Conservation (phyloP, 30 jellyfish, hydroid and myxozoan genomes). For the Aurelia aurita complex sp. Pacific region DNA sequence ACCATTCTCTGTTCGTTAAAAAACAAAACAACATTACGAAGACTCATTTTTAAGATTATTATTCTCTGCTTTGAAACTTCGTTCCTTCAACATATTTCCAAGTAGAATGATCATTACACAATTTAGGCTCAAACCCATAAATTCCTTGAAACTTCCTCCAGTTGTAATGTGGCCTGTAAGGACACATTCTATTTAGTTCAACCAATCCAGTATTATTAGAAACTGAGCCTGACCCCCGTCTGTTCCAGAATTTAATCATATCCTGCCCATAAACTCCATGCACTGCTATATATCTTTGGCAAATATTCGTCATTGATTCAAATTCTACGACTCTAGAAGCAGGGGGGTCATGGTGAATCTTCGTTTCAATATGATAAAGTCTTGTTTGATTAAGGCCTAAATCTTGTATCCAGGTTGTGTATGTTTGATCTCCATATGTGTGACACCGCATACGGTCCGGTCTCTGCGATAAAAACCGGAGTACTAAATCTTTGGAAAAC, state of each 20-base stretch:
- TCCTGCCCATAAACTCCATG: conserved; percentile 73
- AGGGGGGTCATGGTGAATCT: conserved; percentile 81
- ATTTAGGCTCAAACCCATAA: conserved; percentile 31
- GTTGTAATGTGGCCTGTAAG: conserved; percentile 5
- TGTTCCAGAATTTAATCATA: conserved; percentile 58
- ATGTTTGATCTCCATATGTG: conserved; percentile 76
- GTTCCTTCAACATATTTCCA: conserved; percentile 3
- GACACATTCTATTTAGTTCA: conserved; percentile 1
- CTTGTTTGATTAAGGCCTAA: conserved; percentile 16
- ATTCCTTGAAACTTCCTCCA: conserved; percentile 38
- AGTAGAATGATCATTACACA: conserved; percentile 12
- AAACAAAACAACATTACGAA: too few species aligned
- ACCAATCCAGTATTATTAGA: conserved; percentile 15
- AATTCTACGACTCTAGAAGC: conserved; percentile 48
- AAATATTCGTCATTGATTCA: conserved; percentile 15
- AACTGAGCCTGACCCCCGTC: conserved; percentile 41
- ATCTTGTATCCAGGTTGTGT: conserved; percentile 47
- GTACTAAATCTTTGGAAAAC: conserved; percentile 55
- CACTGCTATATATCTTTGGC: conserved; percentile 64
- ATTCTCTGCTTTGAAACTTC: conserved; percentile 17
- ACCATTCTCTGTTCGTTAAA: too few species aligned
- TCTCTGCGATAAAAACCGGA: conserved; percentile 57
- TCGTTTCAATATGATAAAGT: conserved; percentile 25
- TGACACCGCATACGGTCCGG: conserved; percentile 60
- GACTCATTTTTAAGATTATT: background rate